These are phyloP conservation scores for Egretta garzetta DNA, from an alignment of 2,113 vertebrate species.

Conservation along the genomic window DNA sequence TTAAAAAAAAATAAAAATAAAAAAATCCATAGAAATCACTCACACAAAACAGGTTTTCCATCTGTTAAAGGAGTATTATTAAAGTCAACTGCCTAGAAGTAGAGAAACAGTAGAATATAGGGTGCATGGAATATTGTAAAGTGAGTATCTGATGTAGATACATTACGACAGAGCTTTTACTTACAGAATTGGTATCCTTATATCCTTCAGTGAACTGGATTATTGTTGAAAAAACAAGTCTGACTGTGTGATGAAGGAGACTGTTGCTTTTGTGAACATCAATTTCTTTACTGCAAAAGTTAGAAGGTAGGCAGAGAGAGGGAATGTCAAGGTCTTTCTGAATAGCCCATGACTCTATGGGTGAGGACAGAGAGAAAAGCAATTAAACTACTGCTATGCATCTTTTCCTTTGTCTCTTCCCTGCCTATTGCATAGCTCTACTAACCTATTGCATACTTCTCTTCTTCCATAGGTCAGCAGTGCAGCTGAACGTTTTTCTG, in stretches of 20 bases:
- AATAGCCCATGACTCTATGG: background rate
- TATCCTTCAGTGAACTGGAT: background rate
- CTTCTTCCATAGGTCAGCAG: background rate
- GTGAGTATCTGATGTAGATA: background rate
- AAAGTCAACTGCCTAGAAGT: background rate
- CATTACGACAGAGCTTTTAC: background rate
- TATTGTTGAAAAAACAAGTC: background rate
- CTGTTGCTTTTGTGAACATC: background rate
- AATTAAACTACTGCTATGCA: background rate
- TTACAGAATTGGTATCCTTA: background rate
- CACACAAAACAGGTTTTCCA: background rate
- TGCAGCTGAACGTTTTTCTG: background rate
- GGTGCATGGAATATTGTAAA: background rate
- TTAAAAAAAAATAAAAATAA: background rate
- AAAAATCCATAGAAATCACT: background rate
- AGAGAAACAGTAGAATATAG: background rate
- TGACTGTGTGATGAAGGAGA: background rate
- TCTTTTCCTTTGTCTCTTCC: background rate
- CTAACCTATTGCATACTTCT: background rate
- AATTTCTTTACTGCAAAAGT: background rate
- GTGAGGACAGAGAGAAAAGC: background rate
- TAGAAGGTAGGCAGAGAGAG: background rate
- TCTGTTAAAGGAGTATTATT: background rate
- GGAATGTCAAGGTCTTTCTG: background rate
- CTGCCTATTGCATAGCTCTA: background rate